Evolutionary conservation across 2,113 vertebrate species (phyloP).

Genomic region (Eulemur rufifrons): DNA sequence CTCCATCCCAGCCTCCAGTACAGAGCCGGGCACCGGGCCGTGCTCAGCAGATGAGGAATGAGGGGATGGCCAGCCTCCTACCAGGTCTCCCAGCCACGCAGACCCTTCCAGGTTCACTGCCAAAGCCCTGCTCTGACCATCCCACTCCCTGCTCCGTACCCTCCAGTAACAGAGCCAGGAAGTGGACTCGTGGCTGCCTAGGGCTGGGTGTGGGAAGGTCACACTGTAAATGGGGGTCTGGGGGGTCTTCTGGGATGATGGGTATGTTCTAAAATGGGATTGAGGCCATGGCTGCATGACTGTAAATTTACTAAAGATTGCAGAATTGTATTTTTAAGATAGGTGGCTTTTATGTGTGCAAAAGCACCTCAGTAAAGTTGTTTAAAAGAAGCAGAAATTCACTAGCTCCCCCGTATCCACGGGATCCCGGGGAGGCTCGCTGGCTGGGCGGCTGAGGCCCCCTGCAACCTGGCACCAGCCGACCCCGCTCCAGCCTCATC

Average conservation of each 20-base stretch:
- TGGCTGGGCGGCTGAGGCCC: background rate
- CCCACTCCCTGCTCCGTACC: accelerated
- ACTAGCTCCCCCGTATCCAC: background rate
- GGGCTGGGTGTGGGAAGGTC: background rate
- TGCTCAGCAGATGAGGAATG: background rate
- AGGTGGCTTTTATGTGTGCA: background rate
- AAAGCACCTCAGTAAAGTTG: background rate
- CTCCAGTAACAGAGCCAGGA: too few relatives aligned
- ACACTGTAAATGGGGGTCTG: background rate
- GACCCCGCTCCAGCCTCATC: background rate
- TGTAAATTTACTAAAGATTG: background rate
- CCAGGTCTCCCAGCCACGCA: background rate
- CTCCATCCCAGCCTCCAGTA: background rate
- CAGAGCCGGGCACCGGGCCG: background rate
- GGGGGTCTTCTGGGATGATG: background rate
- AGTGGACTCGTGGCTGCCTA: background rate
- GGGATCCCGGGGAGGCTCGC: background rate
- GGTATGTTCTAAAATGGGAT: background rate
- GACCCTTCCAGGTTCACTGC: background rate
- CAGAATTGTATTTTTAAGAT: background rate
- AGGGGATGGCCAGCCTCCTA: background rate
- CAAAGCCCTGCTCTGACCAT: background rate
- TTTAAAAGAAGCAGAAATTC: background rate
- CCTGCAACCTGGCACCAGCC: background rate
- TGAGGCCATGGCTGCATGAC: background rate